Base-by-base conservation (phyloP, 2,888 invertebrate species). In the Eurytoma adleriae region DNA sequence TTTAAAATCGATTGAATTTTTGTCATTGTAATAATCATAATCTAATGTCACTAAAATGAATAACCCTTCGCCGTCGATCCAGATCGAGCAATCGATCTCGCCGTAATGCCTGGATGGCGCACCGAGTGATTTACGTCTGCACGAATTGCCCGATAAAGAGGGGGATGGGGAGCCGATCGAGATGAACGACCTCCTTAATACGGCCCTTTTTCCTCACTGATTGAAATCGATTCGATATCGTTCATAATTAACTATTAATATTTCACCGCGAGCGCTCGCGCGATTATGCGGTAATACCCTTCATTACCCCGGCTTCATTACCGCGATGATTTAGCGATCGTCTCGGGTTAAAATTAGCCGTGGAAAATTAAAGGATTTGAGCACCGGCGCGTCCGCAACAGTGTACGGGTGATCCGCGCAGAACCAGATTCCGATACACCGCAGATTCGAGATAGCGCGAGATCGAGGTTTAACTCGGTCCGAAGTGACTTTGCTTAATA, bases 161-260 rank as follows among this genome's bases (percentile, higher is more conserved):
- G 16, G 61, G 14, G 71, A 18, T 4, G 3, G 30, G 20, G 52
- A 18, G 2, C 16, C 10, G n/a, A 14, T 4, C 59, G 66, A 76
- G 80, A 71, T 68, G 69, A 80, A 80, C 76, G 59, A 68, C 7
- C 71, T n/a, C 16, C 67, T 80, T 56, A 74, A 69, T 64, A 10
- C 52, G 50, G 66, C 16, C 56, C 50, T 78, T 54, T 20, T 66
- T 73, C 66, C 27, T 76, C 61, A 77, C 62, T 71, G 73, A 79
- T 79, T 79, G 73, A 77, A 79, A 82, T 82, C 79, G 79, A 62
- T 52, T 69, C 57, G 62, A 48, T 76, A 71, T 68, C 75, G 30
- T 52, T 50, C 71, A 40, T 75, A 79, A 81, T 81, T 79, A 79
- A 72, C 78, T 79, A 81, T 81, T 79, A 81, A 79, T 79, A 81